phyloP scores from a whole-genome alignment of 1,140 invertebrate species.

The Pogonomyrmex californicus region DNA sequence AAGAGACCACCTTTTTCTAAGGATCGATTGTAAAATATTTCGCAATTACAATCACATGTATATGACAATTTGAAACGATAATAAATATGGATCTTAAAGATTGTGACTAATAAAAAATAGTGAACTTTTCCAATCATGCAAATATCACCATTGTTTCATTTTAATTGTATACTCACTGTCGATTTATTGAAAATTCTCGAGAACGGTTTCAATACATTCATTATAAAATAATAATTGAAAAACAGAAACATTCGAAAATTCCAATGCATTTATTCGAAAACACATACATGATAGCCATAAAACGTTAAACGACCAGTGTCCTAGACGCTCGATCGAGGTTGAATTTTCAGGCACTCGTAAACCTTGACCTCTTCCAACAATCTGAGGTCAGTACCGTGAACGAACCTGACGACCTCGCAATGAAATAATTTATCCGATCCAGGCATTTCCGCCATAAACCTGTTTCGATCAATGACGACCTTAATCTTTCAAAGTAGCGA shows the following conservation, averaged over 20 bases:
- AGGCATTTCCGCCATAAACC: background rate
- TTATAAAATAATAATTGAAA: background rate
- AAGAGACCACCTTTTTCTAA: background rate
- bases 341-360: slow-evolving; percentile 43
- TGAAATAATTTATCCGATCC: background rate
- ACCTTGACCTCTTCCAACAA: slow-evolving; percentile 69
- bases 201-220: background rate
- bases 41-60: background rate
- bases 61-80: background rate
- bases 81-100: background rate
- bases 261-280: background rate
- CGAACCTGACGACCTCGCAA: slow-evolving; percentile 37
- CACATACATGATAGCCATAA: background rate
- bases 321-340: background rate
- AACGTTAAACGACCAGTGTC: no score
- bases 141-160: background rate
- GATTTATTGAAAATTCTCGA: background rate
- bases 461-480: background rate
- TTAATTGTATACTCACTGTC: background rate
- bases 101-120: background rate
- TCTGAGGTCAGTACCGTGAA: background rate
- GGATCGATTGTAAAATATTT: background rate
- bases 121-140: background rate
- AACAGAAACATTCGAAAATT: no score
- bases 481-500: background rate